A percentile compares a stretch with the other conserved stretches of the same genome.
phyloP scores from a whole-genome alignment of 1,140 invertebrate species.

The Trichomalopsis sarcophagae region DNA sequence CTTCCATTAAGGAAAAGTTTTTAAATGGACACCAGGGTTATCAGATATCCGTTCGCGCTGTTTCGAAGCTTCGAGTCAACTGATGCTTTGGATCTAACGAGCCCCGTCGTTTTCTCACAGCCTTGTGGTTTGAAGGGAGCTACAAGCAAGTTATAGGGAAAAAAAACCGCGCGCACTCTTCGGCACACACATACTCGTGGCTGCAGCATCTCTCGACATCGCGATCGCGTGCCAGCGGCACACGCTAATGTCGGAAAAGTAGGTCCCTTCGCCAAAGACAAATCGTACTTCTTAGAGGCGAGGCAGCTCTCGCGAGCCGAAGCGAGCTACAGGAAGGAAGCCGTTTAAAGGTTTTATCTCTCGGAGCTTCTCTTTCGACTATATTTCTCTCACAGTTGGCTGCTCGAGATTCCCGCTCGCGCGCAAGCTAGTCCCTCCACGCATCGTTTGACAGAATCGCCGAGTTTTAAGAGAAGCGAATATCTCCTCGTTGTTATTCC shows the following conservation, averaged over 20 bases:
- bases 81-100: neutral
- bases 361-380: neutral
- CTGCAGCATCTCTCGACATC: neutral
- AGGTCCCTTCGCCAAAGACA: neutral
- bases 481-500: slow-evolving; percentile 25
- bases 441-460: slow-evolving; percentile 22
- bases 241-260: slow-evolving; percentile 28
- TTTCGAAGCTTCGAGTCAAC: neutral
- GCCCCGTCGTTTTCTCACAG: neutral
- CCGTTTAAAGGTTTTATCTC: slow-evolving; percentile 48
- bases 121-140: too few species aligned
- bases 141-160: too few species aligned
- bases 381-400: slow-evolving; percentile 46
- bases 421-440: neutral
- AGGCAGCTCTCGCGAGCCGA: neutral
- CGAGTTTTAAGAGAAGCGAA: slow-evolving; percentile 9
- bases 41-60: too few species aligned
- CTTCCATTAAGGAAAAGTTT: slow-evolving; percentile 40
- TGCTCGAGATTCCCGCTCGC: neutral
- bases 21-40: neutral
- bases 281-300: slow-evolving; percentile 18
- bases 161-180: neutral
- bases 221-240: neutral
- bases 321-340: slow-evolving; percentile 36
- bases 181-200: too few species aligned